Evolutionary conservation across 2,113 vertebrate genomes (phyloP), one percentile per base, ranked within the genome.

Genomic region (Verasper variegatus): DNA sequence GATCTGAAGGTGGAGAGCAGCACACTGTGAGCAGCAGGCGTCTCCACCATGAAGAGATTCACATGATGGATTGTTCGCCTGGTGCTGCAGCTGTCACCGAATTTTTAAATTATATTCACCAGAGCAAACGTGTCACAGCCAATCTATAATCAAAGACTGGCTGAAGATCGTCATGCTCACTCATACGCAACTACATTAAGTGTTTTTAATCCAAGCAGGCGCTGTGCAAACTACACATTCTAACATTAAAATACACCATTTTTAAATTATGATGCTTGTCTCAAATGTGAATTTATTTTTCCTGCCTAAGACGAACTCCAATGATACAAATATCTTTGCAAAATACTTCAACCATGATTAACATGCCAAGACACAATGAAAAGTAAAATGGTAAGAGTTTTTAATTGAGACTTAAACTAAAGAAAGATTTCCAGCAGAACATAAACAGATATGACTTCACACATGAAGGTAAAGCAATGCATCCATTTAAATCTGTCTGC

Each of bases 1-100:
- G 96, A 96, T 60, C 83, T 94, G 42, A 91, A 95, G 68, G 68
- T 88, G 57, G 93, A 95, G 79, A 95, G 92, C 79, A 91, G 91
- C 82, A 94, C 93, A 3, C 80, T 95, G 58, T 94, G 88, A 93
- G 64, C 62, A 26, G 68, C 37, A 20, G 37, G 6, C 0, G 2
- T 35, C 11, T 0, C 5, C 23, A 26, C 4, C 24, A 26, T 0
- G 17, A 56, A 23, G 45, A 51, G 12, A 31, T 31, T 51, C 49
- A 21, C 7, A 40, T 15, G 15, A 69, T 55, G 62, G 59, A 61
- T 37, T 31, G 49, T 56, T 68, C 13, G 45, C 37, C 47, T 17
- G 27, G 40, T 3, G 24, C 45, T 2, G 65, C 42, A 58, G 45
- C 56, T 47, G 47, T 18, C 47, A 51, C 17, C 8, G 1, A 18